phyloP scores from a whole-genome alignment of 2,797 vertebrate species.

The Pteropus rufus region DNA sequence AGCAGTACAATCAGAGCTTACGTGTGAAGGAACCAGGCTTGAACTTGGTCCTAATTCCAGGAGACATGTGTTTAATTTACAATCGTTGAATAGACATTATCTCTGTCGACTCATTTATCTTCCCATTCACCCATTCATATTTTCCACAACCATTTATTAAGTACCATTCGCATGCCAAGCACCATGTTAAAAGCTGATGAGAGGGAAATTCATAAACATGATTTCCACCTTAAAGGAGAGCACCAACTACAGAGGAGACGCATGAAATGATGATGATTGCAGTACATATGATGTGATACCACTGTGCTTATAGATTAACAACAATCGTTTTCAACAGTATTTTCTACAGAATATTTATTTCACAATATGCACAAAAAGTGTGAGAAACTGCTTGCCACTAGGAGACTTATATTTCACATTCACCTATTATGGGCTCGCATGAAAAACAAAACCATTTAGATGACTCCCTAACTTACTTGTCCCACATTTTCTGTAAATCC shows the following conservation, averaged over 20 bases:
- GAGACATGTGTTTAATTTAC: not conserved
- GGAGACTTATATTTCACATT: not conserved
- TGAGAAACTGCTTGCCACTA: not conserved
- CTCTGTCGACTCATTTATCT: not conserved
- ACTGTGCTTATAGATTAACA: not conserved
- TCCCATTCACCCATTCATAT: not conserved
- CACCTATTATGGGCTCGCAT: not conserved
- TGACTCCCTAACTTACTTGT: not conserved
- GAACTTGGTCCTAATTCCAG: not conserved
- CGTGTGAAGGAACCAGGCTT: not conserved
- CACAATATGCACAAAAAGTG: not conserved
- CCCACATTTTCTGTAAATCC: not conserved
- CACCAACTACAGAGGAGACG: not conserved
- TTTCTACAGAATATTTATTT: not conserved
- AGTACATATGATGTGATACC: not conserved
- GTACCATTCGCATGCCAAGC: not conserved
- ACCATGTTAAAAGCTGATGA: not conserved
- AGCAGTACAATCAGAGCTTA: not conserved
- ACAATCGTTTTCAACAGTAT: not conserved
- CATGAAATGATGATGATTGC: not conserved
- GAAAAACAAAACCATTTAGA: not conserved
- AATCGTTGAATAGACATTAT: not conserved
- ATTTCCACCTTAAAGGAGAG: not conserved
- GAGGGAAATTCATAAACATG: not conserved
- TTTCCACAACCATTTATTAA: not conserved